Evolutionary conservation across 2,888 invertebrate genomes (phyloP).

Genomic region (Diogma glabrata): DNA sequence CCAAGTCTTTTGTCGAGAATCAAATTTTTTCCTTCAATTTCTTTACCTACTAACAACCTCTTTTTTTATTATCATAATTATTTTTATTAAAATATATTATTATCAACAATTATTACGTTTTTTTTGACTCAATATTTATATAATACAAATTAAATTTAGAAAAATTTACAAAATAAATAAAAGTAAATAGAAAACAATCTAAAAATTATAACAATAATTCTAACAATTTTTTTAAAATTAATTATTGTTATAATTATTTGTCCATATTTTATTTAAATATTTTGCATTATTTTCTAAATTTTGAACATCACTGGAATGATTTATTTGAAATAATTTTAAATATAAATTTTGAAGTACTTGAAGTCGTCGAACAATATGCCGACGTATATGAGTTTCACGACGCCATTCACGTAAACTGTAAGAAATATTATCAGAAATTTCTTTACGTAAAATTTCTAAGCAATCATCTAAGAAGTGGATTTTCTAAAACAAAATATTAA

Average conservation of each 20-base stretch:
- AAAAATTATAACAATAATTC: too few species aligned
- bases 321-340: constrained; percentile 10
- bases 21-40: too few species aligned
- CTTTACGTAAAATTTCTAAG: constrained; percentile 13
- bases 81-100: too few species aligned
- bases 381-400: constrained; percentile 10
- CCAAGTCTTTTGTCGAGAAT: too few species aligned
- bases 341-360: constrained; percentile 13
- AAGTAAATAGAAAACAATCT: too few species aligned
- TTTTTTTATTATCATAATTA: too few species aligned
- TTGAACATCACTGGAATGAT: constrained; percentile 6
- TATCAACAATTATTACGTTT: too few species aligned
- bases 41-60: too few species aligned
- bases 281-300: constrained; percentile 4
- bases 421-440: constrained; percentile 14
- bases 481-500: constrained; percentile 5
- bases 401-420: constrained; percentile 16
- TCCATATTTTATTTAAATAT: constrained; percentile 6
- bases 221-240: not conserved
- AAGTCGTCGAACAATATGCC: constrained; percentile 14
- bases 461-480: constrained; percentile 12
- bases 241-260: constrained; percentile 4
- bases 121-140: too few species aligned
- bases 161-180: too few species aligned
- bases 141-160: too few species aligned